phyloP scores from a whole-genome alignment of 1,140 invertebrate species.

The Melanaphis sacchari region DNA sequence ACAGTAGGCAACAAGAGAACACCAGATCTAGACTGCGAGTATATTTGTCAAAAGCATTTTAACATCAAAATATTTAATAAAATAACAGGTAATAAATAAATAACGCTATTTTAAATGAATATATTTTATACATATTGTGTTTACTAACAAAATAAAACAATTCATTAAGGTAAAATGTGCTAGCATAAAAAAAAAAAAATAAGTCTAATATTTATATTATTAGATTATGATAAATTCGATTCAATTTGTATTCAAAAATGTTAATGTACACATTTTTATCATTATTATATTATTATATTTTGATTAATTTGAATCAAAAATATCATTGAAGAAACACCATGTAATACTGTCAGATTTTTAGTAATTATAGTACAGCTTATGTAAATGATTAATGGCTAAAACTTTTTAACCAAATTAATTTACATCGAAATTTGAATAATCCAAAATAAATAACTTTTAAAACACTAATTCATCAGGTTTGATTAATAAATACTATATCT shows the following conservation, averaged over 20 bases:
- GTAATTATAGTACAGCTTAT: not conserved
- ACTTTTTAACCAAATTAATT: not conserved
- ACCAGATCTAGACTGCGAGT: not conserved
- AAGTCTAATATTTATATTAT: not conserved
- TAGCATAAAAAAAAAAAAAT: not conserved
- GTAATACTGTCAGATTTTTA: not conserved
- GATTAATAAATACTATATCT: not conserved
- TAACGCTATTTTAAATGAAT: too few relatives aligned
- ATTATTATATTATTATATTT: not conserved
- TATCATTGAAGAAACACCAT: not conserved
- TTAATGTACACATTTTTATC: not conserved
- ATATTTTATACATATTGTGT: too few relatives aligned
- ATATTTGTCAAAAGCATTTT: not conserved
- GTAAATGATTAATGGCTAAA: not conserved
- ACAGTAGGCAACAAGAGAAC: slow-evolving; percentile 9
- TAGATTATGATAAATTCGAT: not conserved
- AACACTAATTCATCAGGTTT: not conserved
- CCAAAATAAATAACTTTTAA: slow-evolving; percentile 23
- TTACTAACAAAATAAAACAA: not conserved
- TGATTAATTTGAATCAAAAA: not conserved
- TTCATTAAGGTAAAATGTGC: too few relatives aligned
- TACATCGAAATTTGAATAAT: not conserved
- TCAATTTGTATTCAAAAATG: not conserved
- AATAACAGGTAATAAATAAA: not conserved
- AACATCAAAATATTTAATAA: not conserved